Conservation (phyloP, 2,888 invertebrate species). For the Glyphotaelius pellucidus region DNA sequence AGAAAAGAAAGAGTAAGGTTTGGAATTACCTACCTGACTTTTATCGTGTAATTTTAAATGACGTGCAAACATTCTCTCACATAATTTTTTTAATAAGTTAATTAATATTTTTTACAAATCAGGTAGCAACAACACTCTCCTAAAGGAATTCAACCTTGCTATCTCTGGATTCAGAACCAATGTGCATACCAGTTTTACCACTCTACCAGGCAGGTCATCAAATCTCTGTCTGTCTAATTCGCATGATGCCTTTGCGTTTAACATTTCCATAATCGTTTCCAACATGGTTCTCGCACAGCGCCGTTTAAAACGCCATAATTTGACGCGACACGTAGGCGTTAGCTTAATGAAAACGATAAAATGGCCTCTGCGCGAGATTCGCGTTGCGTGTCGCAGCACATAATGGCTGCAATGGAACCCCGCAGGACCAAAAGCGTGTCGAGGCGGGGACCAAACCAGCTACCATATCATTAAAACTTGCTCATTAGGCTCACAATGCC, state of each 20-base stretch:
- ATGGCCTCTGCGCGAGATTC: slow-evolving; percentile 31
- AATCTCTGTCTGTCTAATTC: neutral
- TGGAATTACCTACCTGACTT: too few species aligned
- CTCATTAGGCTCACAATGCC: slow-evolving; percentile 28
- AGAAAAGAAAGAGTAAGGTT: too few species aligned
- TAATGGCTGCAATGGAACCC: neutral
- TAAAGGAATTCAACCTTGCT: too few species aligned
- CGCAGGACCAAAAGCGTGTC: slow-evolving; percentile 37
- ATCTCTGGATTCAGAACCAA: neutral
- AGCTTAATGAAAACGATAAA: slow-evolving; percentile 19
- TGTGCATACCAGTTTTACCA: neutral
- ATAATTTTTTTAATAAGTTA: too few species aligned
- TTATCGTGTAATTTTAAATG: too few species aligned
- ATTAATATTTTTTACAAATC: too few species aligned
- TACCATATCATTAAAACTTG: slow-evolving; percentile 36
- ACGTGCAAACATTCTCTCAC: neutral
- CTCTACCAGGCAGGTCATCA: neutral
- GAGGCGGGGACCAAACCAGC: slow-evolving; percentile 23
- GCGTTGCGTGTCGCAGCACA: slow-evolving; percentile 33
- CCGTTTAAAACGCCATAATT: neutral
- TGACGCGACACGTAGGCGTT: neutral
- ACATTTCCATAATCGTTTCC: neutral
- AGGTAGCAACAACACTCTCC: too few species aligned
- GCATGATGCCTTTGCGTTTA: neutral
- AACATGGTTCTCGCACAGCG: neutral